These are phyloP conservation scores for Stramonita haemastoma DNA, from an alignment of 2,888 invertebrate genomes.

Conservation along the genomic window DNA sequence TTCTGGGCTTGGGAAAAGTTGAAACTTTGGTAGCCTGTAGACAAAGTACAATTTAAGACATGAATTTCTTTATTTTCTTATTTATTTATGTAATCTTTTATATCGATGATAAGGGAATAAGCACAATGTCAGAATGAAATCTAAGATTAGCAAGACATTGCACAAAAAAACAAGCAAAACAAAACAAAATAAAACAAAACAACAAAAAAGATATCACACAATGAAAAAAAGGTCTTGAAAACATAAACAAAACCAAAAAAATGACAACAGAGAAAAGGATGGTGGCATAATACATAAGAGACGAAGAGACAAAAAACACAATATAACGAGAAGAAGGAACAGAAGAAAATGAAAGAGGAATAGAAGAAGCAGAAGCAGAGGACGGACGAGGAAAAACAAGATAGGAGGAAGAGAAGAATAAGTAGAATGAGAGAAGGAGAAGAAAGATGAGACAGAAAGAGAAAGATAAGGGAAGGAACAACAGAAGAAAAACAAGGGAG, in stretches of 20 bases:
- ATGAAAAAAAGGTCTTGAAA: background rate
- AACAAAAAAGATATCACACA: background rate
- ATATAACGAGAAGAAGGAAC: background rate
- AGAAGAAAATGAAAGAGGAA: background rate
- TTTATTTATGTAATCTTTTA: too few relatives aligned
- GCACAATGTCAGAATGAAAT: background rate
- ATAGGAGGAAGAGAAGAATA: too few relatives aligned
- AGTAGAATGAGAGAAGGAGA: too few relatives aligned
- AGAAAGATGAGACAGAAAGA: background rate
- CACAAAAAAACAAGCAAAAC: background rate
- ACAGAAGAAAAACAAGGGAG: background rate
- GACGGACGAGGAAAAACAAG: background rate
- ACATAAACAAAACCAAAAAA: background rate
- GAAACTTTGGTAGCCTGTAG: background rate
- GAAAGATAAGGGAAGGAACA: background rate
- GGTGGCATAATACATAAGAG: background rate
- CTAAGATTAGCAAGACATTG: background rate
- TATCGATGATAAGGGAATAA: background rate
- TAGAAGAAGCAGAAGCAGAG: background rate
- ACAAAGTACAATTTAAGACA: background rate
- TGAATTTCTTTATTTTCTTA: too few relatives aligned
- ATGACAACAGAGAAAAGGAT: background rate
- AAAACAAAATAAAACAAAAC: background rate
- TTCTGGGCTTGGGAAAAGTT: too few relatives aligned
- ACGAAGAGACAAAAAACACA: background rate